Evolutionary conservation across 1,140 invertebrate species (phyloP).

Genomic region (Drosophila orosa): DNA sequence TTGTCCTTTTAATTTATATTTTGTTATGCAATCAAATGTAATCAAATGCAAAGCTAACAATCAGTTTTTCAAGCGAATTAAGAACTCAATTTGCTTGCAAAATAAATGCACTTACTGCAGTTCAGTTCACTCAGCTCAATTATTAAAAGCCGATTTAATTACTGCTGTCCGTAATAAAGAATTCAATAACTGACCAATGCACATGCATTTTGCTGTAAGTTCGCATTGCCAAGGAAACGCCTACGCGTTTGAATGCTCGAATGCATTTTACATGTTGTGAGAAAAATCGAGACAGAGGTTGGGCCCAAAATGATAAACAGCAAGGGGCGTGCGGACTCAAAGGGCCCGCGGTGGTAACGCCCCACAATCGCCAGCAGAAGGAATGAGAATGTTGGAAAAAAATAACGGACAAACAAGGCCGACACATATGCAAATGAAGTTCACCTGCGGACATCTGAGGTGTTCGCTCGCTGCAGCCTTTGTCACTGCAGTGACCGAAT

Average conservation of each 20-base stretch:
- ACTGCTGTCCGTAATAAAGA: not conserved
- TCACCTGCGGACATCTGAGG: conserved; percentile 45
- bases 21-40: no score
- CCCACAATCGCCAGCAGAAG: conserved; percentile 10
- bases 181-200: conserved; percentile 4
- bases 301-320: conserved; percentile 34
- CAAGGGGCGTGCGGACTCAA: conserved; percentile 34
- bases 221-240: conserved; percentile 10
- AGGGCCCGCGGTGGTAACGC: conserved; percentile 23
- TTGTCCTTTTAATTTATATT: no score
- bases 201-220: not conserved
- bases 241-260: conserved; percentile 30
- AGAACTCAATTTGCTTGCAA: conserved; percentile 1
- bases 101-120: not conserved
- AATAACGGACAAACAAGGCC: conserved; percentile 18
- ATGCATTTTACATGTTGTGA: conserved; percentile 54
- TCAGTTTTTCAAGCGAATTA: not conserved
- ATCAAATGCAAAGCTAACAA: not conserved
- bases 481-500: conserved; percentile 10
- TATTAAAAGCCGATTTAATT: conserved; percentile 13
- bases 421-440: conserved; percentile 53
- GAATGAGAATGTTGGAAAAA: not conserved
- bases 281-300: conserved; percentile 12
- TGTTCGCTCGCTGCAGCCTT: conserved; percentile 29
- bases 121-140: not conserved